Conservation (phyloP, 2,888 invertebrate species). For the Melanchra persicariae region DNA sequence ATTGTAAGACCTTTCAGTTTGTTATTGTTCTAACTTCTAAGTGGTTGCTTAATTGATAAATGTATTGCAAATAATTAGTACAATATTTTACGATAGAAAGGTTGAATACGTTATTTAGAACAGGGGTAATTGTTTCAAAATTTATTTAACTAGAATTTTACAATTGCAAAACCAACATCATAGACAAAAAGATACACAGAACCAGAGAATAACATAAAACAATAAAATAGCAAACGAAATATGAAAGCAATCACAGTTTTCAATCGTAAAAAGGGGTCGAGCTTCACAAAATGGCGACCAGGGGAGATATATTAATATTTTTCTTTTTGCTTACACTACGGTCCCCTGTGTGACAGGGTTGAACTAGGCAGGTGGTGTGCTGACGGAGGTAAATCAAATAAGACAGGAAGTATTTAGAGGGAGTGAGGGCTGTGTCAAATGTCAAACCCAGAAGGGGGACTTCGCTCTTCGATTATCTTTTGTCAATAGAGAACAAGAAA, state of each 20-base stretch:
- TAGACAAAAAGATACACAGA: not conserved
- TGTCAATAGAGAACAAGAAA: not conserved
- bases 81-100: too few relatives aligned
- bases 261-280: constrained; percentile 59
- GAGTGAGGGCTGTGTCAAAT: constrained; percentile 3
- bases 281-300: constrained; percentile 42
- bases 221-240: constrained; percentile 37
- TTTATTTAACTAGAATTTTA: not conserved
- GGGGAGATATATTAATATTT: constrained; percentile 66
- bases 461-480: not conserved
- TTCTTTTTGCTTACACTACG: constrained; percentile 62
- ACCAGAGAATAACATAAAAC: not conserved
- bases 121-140: too few relatives aligned
- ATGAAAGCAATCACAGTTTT: constrained; percentile 62
- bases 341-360: constrained; percentile 43
- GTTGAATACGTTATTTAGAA: too few relatives aligned
- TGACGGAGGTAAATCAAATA: constrained; percentile 31
- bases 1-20: too few relatives aligned
- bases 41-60: too few relatives aligned
- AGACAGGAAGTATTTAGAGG: constrained; percentile 15
- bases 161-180: constrained; percentile 1
- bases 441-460: not conserved
- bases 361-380: constrained; percentile 29
- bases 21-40: too few relatives aligned
- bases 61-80: too few relatives aligned